phyloP scores from a whole-genome alignment of 2,797 vertebrate species.

The Huso huso region DNA sequence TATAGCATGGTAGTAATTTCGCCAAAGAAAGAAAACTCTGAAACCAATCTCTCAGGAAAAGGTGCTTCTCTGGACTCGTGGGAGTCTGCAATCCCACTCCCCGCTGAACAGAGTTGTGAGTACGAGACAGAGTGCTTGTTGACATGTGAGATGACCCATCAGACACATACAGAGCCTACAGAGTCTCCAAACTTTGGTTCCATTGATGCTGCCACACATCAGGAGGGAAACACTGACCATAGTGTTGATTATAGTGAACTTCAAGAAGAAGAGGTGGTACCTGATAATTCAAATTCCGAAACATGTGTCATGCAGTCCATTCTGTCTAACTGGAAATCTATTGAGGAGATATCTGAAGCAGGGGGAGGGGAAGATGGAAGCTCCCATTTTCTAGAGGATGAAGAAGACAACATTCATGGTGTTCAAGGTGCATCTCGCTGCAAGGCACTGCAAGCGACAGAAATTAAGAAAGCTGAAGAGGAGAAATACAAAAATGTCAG shows the following conservation, averaged over 20 bases:
- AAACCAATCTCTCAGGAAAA: conserved; percentile 44
- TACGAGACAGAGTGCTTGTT: conserved; percentile 57
- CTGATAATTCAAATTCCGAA: conserved; percentile 16
- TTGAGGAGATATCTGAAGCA: conserved; percentile 63
- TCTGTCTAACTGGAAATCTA: conserved; percentile 55
- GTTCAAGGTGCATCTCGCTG: too few relatives aligned
- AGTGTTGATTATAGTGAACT: conserved; percentile 29
- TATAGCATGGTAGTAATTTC: conserved; percentile 64
- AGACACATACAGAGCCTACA: conserved; percentile 32
- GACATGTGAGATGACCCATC: conserved; percentile 48
- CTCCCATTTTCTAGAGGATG: conserved; percentile 48
- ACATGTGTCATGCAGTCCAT: conserved; percentile 48
- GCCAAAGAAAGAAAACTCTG: conserved; percentile 71
- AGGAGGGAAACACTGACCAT: conserved; percentile 54
- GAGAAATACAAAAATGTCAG: conserved; percentile 29
- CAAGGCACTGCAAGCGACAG: too few relatives aligned
- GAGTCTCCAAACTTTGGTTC: conserved; percentile 38
- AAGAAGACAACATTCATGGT: conserved; percentile 52
- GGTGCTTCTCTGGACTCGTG: conserved; percentile 36
- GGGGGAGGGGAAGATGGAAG: conserved; percentile 57
- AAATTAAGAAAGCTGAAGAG: conserved; percentile 25
- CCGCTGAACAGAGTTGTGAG: conserved; percentile 48
- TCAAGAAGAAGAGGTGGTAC: conserved; percentile 31
- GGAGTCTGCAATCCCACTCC: conserved; percentile 50
- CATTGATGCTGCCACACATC: conserved; percentile 31